phyloP scores from a whole-genome alignment of 2,113 vertebrate genomes.

The Catharus fuscescens region DNA sequence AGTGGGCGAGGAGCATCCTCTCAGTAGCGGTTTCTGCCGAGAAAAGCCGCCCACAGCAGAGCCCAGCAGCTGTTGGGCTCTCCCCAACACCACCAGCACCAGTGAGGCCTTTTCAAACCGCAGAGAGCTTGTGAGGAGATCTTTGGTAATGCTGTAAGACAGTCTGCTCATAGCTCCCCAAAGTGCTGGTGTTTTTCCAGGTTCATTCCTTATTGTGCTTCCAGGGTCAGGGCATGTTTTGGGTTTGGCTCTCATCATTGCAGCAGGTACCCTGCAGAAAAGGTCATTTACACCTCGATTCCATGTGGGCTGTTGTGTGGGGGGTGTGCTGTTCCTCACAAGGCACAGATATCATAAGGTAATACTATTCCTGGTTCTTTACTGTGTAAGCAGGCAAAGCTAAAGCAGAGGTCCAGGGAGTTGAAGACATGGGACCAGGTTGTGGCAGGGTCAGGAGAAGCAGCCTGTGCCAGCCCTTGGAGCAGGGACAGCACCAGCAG shows the following conservation, averaged over 20 bases:
- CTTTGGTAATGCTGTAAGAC: neutral
- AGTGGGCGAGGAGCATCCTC: accelerated
- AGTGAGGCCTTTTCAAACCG: neutral
- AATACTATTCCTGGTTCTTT: neutral
- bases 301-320: accelerated
- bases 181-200: neutral
- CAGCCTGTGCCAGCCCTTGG: neutral
- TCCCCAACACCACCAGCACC: neutral
- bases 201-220: neutral
- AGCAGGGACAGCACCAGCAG: neutral
- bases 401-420: neutral
- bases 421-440: neutral
- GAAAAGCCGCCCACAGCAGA: neutral
- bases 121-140: neutral
- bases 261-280: neutral
- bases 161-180: neutral
- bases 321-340: neutral
- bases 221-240: neutral
- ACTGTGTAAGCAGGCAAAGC: neutral
- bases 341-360: neutral
- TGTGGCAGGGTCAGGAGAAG: neutral
- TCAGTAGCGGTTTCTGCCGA: accelerated
- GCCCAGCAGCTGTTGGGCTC: neutral
- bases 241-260: accelerated
- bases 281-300: neutral